Base-by-base conservation (phyloP, 2,797 vertebrate species). In the Onychomys torridus region DNA sequence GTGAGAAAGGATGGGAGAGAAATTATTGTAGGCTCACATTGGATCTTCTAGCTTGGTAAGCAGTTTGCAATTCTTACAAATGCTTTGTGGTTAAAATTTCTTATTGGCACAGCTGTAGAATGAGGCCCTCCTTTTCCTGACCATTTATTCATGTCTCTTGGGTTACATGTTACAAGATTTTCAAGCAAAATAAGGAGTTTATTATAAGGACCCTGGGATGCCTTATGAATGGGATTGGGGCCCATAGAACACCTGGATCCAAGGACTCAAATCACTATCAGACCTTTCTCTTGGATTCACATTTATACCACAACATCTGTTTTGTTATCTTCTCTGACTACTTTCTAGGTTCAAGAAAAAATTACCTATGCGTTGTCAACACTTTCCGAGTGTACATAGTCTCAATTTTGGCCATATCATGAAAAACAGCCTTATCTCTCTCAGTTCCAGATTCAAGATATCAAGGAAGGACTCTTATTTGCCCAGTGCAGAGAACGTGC, bases 101-200 rank as follows among this genome's bases (percentile, higher is more conserved):
- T 46, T 86, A 59, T 91, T 65, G 81, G 67, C 43, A 57, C 43
- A 89, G 78, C 63, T 92, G 87, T 21, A 82, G 67, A 93, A 76
- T 40, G 37, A 85, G 49, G n/a, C 6, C 95, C 13, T 91, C 37
- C 49, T 86, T 91, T 92, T 93, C 77, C 59, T 90, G 52, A 84
- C 10, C 25, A 13, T 75, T 91, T 49, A 85, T 46, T 93, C n/a
- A 91, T 32, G 52, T 46, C 27, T 95, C 82, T 43, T 88, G 59
- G 23, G 49, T 49, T 92, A 65, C 78, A 85, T 27, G 19, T 40
- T 86, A 78, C 43, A 89, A 63, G 83, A 78, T 92, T 91, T 89
- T 93, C 43, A 89, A 92, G 79, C 81, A 97, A 95, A 92, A 89
- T 25, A 52, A 0, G 29, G 57, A 71, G 73, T 87, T 93, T 59